Evolutionary conservation across 2,113 vertebrate species (phyloP).

Genomic region (Vombatus ursinus): DNA sequence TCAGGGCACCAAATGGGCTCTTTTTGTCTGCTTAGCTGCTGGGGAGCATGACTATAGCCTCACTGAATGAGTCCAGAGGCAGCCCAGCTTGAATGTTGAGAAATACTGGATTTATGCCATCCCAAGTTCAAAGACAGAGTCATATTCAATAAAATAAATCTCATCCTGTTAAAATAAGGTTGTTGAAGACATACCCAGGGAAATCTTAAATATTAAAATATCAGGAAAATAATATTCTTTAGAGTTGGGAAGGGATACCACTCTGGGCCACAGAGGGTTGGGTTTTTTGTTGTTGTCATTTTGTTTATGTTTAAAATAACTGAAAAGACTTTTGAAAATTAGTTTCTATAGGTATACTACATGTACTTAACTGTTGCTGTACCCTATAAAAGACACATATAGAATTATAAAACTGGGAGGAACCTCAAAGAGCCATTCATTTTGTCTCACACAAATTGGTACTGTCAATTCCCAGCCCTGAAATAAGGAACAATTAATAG

Average conservation of each 20-base stretch:
- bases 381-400: not conserved
- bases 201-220: conserved; percentile 59
- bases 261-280: not conserved
- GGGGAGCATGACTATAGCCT: not conserved
- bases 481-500: not conserved
- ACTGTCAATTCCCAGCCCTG: not conserved
- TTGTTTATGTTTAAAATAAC: conserved; percentile 3
- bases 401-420: not conserved
- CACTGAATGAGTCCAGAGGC: not conserved
- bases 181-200: not conserved
- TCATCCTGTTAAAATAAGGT: not conserved
- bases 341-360: not conserved
- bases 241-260: conserved; percentile 44
- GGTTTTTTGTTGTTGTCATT: not conserved
- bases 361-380: not conserved
- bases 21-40: conserved; percentile 17
- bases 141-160: conserved; percentile 28
- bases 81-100: not conserved
- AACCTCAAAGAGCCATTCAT: not conserved
- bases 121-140: conserved; percentile 19
- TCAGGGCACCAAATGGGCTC: not conserved
- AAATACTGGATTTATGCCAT: conserved; percentile 19
- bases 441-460: not conserved
- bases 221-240: conserved; percentile 59
- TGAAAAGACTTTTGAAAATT: conserved; percentile 9